Evolutionary conservation across 2,888 invertebrate species (phyloP), one percentile per base, ranked within the genome.

Genomic region (Bruchidius siliquastri): DNA sequence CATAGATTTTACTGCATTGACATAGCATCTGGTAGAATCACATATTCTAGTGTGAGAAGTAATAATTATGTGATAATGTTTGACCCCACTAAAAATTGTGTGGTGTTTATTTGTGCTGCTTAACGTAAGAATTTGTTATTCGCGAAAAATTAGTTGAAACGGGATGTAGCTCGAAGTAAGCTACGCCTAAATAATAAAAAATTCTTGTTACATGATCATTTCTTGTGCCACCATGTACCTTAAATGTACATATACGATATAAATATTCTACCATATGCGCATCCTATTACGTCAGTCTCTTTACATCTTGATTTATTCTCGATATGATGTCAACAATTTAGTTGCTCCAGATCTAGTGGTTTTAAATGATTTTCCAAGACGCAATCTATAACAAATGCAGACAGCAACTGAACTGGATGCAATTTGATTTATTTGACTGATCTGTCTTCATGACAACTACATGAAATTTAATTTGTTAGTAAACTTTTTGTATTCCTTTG

Each of bases 191-290:
- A n/a, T n/a, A n/a, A n/a, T n/a, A n/a, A 69, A 26, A 66, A 49
- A 66, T 20, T 21, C 26, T 21, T 26, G 26, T 8, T 8, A 8
- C 8, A 26, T 26, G 26, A 4, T 26, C 3, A 2, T 26, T 26
- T 26, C 26, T 49, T 13, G 49, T 8, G 18, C 18, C 49, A 49
- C 49, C 18, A 1, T 49, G 49, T 49, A 49, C 71, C 71, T 74
- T 74, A 75, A 74, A 75, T 76, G 74, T 74, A 72, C 71, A 71
- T 22, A 32, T 72, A n/a, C n/a, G n/a, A n/a, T n/a, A 68, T 77
- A 76, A 78, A 76, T 78, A 74, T 75, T 74, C 74, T 76, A 76
- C 77, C 77, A 79, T 76, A 76, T 79, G 79, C 72, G 76, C 77
- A 78, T 77, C 79, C 78, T 76, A 77, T 76, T 75, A 78, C 76